Base-by-base conservation (phyloP, 53 echinoderm and acorn worm species). In the Paracentrotus lividus region DNA sequence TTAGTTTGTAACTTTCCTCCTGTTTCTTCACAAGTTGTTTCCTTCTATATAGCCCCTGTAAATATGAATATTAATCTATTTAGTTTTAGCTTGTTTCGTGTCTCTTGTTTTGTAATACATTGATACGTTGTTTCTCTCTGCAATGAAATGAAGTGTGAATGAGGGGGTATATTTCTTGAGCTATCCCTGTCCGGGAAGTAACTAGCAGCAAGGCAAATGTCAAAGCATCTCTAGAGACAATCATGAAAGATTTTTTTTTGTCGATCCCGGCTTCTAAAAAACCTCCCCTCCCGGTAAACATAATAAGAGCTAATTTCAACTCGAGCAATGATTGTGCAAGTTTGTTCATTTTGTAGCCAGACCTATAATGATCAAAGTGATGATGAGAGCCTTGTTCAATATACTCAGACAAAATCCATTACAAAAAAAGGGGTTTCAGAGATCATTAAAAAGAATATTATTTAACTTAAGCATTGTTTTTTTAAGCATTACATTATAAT, bases 121-220 rank as follows among this genome's bases (percentile, higher is more conserved):
- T n/a, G n/a, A n/a, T n/a, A n/a, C n/a, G n/a, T n/a, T n/a, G n/a
- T n/a, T n/a, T n/a, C n/a, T n/a, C n/a, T n/a, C n/a, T n/a, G n/a
- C n/a, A n/a, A n/a, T n/a, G n/a, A 6, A 60, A 60, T 7, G 60
- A 20, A n/a, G 26, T n/a, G 60, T 60, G n/a, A 60, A n/a, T 24
- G 5, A 60, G 38, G 72, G 72, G 3, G 38, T 18, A 38, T 72
- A 15, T 43, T 77, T 47, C 26, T 78, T n/a, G 20, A 45, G 3
- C 9, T 43, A 81, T 45, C 31, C 81, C 76, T 76, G 49, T 44
- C 8, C 64, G 64, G 89, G 43, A 89, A 61, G 44, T 58, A 43
- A 43, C 58, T 27, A 42, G 89, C 20, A 40, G 89, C 89, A 89
- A 43, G 89, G 89, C 27, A 89, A 89, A 89, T 89, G 89, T 89